These are phyloP conservation scores for Buathra laborator DNA, from an alignment of 2,888 invertebrate genomes.

Conservation along the genomic window DNA sequence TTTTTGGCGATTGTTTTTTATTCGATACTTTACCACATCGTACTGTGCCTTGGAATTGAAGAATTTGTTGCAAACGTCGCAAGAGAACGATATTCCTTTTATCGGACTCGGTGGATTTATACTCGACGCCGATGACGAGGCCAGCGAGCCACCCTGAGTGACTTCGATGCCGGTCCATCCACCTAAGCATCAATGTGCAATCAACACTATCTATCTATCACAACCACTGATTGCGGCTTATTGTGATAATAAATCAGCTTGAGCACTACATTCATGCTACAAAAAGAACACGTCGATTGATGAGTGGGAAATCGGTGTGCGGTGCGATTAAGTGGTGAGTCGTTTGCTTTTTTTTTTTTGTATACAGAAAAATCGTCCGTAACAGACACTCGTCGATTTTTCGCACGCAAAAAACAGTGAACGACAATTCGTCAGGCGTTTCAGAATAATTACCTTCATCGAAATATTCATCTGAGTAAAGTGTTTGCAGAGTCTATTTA, in stretches of 20 bases:
- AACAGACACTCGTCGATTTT: no score
- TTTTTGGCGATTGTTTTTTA: background rate
- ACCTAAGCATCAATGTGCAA: conserved; percentile 85
- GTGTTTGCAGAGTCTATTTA: background rate
- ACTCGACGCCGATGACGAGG: conserved; percentile 51
- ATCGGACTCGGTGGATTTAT: conserved; percentile 53
- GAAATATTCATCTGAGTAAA: conserved; percentile 1
- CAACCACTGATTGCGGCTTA: conserved; percentile 80
- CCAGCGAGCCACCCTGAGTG: conserved; percentile 69
- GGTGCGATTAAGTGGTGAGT: conserved; percentile 16
- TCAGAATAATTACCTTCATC: conserved; percentile 25
- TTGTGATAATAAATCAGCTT: conserved; percentile 85
- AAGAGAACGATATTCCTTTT: conserved; percentile 77
- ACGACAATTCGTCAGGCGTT: background rate
- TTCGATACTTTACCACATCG: conserved; percentile 77
- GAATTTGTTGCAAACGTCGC: conserved; percentile 82
- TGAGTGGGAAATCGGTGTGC: conserved; percentile 57
- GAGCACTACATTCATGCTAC: conserved; percentile 85
- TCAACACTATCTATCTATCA: conserved; percentile 86
- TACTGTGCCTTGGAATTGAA: conserved; percentile 83
- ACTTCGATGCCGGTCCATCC: conserved; percentile 76
- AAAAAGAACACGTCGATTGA: conserved; percentile 76
- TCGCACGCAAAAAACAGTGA: no score
- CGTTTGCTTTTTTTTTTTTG: no score
- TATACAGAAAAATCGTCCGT: no score